A percentile compares a stretch with the other conserved stretches of the same genome.
Evolutionary conservation across 92 coral and sea anemone species (phyloP).

Genomic region (Chrysogorgia sp.): DNA sequence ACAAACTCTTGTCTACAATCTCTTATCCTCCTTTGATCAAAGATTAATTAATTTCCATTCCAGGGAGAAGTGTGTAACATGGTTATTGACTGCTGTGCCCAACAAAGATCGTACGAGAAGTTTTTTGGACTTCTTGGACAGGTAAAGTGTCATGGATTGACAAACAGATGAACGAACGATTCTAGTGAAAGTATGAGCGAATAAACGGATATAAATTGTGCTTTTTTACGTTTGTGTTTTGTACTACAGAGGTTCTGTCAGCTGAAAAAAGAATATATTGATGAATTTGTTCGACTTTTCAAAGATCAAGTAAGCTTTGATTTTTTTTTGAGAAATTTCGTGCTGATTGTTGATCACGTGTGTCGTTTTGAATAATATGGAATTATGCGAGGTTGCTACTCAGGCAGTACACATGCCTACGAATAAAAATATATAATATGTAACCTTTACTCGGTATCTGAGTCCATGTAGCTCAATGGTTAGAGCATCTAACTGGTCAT

Average conservation of each 20-base stretch:
- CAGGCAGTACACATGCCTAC: too few relatives aligned
- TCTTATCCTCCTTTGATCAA: neutral
- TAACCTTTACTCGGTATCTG: too few relatives aligned
- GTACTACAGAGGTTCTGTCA: constrained; percentile 81
- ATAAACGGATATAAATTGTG: too few relatives aligned
- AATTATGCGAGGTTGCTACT: too few relatives aligned
- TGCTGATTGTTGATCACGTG: neutral
- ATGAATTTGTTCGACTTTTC: constrained; percentile 82
- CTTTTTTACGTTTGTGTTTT: neutral
- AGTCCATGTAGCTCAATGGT: too few relatives aligned
- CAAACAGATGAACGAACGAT: neutral
- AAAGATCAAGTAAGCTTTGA: constrained; percentile 73
- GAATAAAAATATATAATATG: too few relatives aligned
- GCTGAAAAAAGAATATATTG: constrained; percentile 78
- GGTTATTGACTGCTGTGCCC: constrained; percentile 95
- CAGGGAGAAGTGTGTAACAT: constrained; percentile 91
- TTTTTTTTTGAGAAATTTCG: neutral
- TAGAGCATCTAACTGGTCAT: too few relatives aligned
- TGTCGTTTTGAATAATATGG: too few relatives aligned
- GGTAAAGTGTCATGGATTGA: constrained; percentile 63
- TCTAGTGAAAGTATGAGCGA: too few relatives aligned
- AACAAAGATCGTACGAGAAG: constrained; percentile 95
- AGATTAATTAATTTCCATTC: neutral
- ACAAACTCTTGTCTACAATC: too few relatives aligned
- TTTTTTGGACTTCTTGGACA: constrained; percentile 94